Base-by-base conservation (phyloP, 2,113 vertebrate genomes). In the Panthera leo region DNA sequence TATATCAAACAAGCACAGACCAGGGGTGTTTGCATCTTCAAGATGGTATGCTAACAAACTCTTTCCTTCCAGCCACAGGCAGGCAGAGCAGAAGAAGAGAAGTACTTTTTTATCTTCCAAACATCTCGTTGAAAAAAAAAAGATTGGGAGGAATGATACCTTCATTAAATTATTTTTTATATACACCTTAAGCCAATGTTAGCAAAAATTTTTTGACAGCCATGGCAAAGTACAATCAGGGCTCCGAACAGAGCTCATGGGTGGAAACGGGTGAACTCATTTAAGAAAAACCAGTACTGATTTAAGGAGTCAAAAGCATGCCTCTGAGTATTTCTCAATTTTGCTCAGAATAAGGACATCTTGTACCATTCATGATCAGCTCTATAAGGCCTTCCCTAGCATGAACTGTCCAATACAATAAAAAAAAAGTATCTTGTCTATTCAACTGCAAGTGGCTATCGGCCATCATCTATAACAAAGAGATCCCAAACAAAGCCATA, bases 151-250 rank as follows among this genome's bases (percentile, higher is more conserved):
- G n/a, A 96, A 88, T 1, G 9, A 71, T 18, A 76, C 4, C 45
- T 94, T 92, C 65, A 25, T 92, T 73, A 90, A 65, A 80, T 94
- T 25, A 36, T 90, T 91, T 87, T 95, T 58, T 39, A 61, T 31
- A 27, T 21, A 51, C 21, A 29, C 29, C n/a, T 67, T 63, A 96
- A 92, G 9, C 11, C 13, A 85, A 53, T 11, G 7, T 89, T 94
- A 61, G 39, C 70, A 93, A 88, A 80, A 76, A 42, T 68, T 6
- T 80, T n/a, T 71, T n/a, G 29, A 79, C 39, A 83, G 36, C 9
- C n/a, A 39, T 36, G 8, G 85, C 65, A 89, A 85, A 71, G 58
- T 42, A 79, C 68, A 97, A 36, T 63, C 70, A 80, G 79, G 42
- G n/a, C 18, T n/a, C 45, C 13, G 31, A n/a, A 78, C n/a, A 86